Conservation (phyloP, 2,113 vertebrate genomes). For the Saccopteryx leptura region DNA sequence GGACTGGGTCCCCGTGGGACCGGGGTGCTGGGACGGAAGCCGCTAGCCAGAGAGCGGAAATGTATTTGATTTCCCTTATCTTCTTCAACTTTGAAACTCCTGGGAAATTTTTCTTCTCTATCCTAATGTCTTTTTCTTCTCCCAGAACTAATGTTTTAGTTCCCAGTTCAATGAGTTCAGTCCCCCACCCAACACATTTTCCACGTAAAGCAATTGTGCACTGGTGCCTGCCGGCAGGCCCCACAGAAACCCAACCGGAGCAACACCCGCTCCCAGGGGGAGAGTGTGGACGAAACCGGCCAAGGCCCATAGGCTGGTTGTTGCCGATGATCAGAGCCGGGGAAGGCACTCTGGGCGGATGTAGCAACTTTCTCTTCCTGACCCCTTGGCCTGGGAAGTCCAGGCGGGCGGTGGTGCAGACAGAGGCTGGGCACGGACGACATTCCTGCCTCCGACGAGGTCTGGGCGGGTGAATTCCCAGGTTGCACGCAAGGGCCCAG, state of each 20-base stretch:
- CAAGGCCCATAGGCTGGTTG: not conserved
- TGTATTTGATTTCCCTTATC: not conserved
- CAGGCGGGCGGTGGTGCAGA: not conserved
- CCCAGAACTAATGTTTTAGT: not conserved
- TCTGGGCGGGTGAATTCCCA: not conserved
- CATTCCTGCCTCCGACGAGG: not conserved
- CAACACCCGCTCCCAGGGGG: not conserved
- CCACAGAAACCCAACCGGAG: not conserved
- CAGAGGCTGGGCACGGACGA: not conserved
- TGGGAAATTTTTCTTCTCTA: not conserved
- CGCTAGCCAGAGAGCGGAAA: not conserved
- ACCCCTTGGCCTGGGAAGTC: not conserved
- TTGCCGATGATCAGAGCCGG: not conserved
- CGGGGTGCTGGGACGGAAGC: not conserved
- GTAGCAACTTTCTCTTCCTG: not conserved
- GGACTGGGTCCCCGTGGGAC: not conserved
- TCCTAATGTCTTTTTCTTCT: not conserved
- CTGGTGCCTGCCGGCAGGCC: not conserved
- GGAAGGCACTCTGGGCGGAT: not conserved
- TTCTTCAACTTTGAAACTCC: constrained; percentile 38
- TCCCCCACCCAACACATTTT: not conserved
- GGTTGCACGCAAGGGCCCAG: not conserved
- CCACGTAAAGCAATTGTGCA: not conserved
- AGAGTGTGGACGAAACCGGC: not conserved
- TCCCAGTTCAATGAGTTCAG: not conserved